A percentile compares a stretch with the other conserved stretches of the same genome.
Evolutionary conservation across 35 echinoderm and acorn worm species (phyloP).

Genomic region (Lytechinus pictus): DNA sequence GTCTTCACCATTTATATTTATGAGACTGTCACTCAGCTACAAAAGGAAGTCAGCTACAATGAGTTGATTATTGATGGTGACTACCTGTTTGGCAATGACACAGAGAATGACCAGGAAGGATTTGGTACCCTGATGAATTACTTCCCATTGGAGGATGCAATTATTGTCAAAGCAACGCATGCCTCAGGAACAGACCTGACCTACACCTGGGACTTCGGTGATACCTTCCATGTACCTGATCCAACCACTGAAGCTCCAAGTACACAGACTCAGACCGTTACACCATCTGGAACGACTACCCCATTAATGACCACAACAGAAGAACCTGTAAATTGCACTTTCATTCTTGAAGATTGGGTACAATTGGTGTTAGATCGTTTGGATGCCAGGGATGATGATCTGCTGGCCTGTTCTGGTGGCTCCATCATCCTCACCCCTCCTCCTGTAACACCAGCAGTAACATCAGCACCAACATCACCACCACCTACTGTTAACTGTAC

Average conservation of each 20-base stretch:
- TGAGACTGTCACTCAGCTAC: slow-evolving; percentile 84
- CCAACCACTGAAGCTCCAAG: slow-evolving; percentile 47
- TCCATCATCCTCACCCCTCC: slow-evolving; percentile 18
- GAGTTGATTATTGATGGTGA: slow-evolving; percentile 78
- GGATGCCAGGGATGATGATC: background rate
- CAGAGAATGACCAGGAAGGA: slow-evolving; percentile 64
- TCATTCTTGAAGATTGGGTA: slow-evolving; percentile 61
- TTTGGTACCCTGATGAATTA: slow-evolving; percentile 68
- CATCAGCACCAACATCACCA: slow-evolving; percentile 5
- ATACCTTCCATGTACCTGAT: slow-evolving; percentile 57
- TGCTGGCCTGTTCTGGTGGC: slow-evolving; percentile 25
- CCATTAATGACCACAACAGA: background rate
- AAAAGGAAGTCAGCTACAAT: slow-evolving; percentile 83
- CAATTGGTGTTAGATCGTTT: background rate
- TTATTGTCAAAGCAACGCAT: slow-evolving; percentile 74
- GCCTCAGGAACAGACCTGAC: slow-evolving; percentile 83
- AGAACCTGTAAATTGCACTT: slow-evolving; percentile 52
- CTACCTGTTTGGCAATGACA: slow-evolving; percentile 56
- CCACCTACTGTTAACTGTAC: background rate
- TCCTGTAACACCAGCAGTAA: background rate
- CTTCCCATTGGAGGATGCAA: slow-evolving; percentile 77
- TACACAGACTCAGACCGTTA: background rate
- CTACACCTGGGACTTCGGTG: slow-evolving; percentile 94
- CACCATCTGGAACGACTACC: background rate
- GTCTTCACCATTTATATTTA: slow-evolving; percentile 73